Conservation (phyloP, 2,113 vertebrate genomes). For the Hirundichthys speculiger region DNA sequence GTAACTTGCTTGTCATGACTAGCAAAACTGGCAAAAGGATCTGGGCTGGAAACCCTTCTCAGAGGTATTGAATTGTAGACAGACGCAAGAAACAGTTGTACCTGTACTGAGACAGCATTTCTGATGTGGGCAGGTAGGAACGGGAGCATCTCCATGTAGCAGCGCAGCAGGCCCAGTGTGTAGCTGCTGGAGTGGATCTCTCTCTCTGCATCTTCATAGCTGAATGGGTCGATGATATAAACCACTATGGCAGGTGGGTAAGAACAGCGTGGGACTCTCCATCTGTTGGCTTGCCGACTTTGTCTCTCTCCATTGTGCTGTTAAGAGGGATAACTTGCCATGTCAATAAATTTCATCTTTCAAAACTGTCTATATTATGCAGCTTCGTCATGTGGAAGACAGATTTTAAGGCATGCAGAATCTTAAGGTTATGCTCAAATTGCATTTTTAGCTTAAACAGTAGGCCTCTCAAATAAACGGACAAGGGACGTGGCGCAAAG, state of each 20-base stretch:
- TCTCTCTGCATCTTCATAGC: constrained; percentile 89
- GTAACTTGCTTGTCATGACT: constrained; percentile 4
- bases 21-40: too few species aligned
- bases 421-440: too few species aligned
- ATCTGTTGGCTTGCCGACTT: constrained; percentile 96
- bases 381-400: too few species aligned
- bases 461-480: too few species aligned
- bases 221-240: constrained; percentile 96
- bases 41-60: background rate
- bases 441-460: too few species aligned
- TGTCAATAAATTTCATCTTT: background rate
- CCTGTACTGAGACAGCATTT: constrained; percentile 95
- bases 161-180: constrained; percentile 94
- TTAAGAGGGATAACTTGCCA: constrained; percentile 18
- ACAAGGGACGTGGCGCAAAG: too few species aligned
- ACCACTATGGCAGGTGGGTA: constrained; percentile 96
- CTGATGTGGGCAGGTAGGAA: constrained; percentile 90
- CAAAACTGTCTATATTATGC: too few species aligned
- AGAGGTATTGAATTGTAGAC: too few species aligned
- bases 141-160: constrained; percentile 97
- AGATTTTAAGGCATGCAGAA: too few species aligned
- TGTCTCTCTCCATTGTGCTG: constrained; percentile 98
- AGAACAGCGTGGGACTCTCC: constrained; percentile 94
- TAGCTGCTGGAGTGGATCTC: constrained; percentile 87
- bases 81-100: constrained; percentile 47